A percentile compares a stretch with the other conserved stretches of the same genome.
These are phyloP conservation scores for Trypoxylon attenuatum DNA, from an alignment of 2,888 invertebrate species.

Conservation along the genomic window DNA sequence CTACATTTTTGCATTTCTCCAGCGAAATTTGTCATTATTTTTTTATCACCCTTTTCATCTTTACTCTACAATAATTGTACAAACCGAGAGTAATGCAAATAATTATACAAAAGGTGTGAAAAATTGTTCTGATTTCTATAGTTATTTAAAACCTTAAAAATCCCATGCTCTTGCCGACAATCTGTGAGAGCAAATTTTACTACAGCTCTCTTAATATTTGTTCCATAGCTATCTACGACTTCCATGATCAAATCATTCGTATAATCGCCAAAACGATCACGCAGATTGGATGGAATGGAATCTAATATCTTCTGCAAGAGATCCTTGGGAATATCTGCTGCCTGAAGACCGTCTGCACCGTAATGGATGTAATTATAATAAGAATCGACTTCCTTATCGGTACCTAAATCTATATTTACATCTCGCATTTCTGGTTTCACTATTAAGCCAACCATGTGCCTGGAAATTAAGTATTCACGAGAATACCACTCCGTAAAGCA, in stretches of 20 bases:
- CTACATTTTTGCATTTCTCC: background rate
- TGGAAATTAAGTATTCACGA: slow-evolving; percentile 46
- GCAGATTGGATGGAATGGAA: slow-evolving; percentile 80
- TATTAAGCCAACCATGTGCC: slow-evolving; percentile 86
- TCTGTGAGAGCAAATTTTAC: slow-evolving; percentile 91
- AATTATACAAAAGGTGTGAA: background rate
- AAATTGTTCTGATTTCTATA: background rate
- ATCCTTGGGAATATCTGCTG: slow-evolving; percentile 86
- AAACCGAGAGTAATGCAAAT: no score
- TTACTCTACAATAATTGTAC: no score
- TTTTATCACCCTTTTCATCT: no score
- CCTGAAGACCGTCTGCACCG: slow-evolving; percentile 93
- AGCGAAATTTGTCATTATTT: slow-evolving; percentile 1
- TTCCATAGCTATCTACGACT: slow-evolving; percentile 89
- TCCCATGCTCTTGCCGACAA: slow-evolving; percentile 60
- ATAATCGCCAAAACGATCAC: slow-evolving; percentile 78
- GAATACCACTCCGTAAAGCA: background rate
- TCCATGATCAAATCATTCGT: slow-evolving; percentile 82
- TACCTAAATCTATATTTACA: slow-evolving; percentile 74
- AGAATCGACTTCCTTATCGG: slow-evolving; percentile 82
- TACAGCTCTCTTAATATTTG: slow-evolving; percentile 92
- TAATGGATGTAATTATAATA: slow-evolving; percentile 94
- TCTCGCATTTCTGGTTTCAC: slow-evolving; percentile 77
- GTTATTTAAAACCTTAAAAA: slow-evolving; percentile 8
- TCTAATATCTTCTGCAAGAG: slow-evolving; percentile 81